Base-by-base conservation (phyloP, 2,113 vertebrate species). In the Trogon surrucura region DNA sequence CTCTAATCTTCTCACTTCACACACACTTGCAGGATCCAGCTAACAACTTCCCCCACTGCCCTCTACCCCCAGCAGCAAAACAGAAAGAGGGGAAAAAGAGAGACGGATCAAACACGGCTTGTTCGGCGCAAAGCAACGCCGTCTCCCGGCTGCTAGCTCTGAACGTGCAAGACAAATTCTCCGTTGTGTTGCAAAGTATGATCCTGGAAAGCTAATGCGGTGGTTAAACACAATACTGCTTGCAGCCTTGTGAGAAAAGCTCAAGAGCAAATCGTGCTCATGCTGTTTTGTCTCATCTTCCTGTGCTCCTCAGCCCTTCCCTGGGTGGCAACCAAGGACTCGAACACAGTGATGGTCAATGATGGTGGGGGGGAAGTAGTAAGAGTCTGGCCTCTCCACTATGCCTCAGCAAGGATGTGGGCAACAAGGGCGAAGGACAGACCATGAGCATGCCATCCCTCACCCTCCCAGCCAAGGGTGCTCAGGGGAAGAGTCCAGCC, bases 51-150 rank as follows among this genome's bases (percentile, higher is more conserved):
- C 73, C 89, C 51, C 5, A 6, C 66, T 83, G 88, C 82, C 93
- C 92, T 94, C 94, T 53, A 53, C 53, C 50, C 70, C 73, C 20
- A 4, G 65, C 72, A 97, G 95, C 88, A 97, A 97, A 96, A 97
- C 21, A 84, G 91, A 70, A 88, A 93, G 80, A 96, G 80, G 23
- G 91, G 23, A 91, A 85, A 95, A 93, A 92, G 80, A 96, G 89
- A 96, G 66, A 53, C 85, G 93, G 89, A 97, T 97, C 92, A 96
- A 97, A 98, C 91, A 73, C 8, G 6, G 78, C 79, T 95, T 81
- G 85, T 80, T 96, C 47, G 0, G 77, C 94, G 88, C 79, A 96
- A 96, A 97, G 75, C 45, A 85, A 53, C 48, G 2, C 87, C 92
- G 56, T 61, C 84, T 95, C 64, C 85, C 6, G 71, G 91, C 88